phyloP scores from a whole-genome alignment of 2,797 vertebrate genomes.

The Epinephelus awoara region DNA sequence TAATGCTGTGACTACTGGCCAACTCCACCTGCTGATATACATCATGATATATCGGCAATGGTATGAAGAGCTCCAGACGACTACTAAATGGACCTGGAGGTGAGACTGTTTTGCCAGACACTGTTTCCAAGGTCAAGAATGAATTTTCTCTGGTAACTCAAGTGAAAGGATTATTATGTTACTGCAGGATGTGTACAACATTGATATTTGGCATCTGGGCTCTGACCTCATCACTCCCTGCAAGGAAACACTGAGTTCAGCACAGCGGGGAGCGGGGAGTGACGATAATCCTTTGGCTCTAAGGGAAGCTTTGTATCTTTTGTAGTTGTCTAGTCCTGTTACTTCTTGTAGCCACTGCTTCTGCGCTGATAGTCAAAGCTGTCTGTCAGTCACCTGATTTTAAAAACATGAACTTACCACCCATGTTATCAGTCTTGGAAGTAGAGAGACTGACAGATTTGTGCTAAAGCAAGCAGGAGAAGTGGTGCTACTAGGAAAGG shows the following conservation, averaged over 20 bases:
- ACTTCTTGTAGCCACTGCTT: conserved; percentile 10
- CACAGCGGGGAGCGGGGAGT: conserved; percentile 13
- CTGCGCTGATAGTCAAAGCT: conserved; percentile 6
- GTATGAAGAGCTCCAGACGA: background rate
- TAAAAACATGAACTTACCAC: conserved; percentile 27
- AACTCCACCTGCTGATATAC: background rate
- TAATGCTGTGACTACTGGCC: background rate
- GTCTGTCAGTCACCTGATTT: conserved; percentile 34
- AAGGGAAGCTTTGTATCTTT: conserved; percentile 5
- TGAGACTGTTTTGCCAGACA: no score
- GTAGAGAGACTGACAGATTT: conserved; percentile 48
- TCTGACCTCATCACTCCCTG: background rate
- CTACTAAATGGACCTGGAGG: background rate
- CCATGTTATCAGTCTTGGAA: background rate
- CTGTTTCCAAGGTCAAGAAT: background rate
- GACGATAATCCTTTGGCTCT: background rate
- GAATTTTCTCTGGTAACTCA: background rate
- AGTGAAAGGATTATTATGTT: background rate
- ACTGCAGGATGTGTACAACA: background rate
- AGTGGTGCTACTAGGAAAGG: conserved; percentile 18
- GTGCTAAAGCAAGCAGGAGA: conserved; percentile 34
- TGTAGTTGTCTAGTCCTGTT: conserved; percentile 16
- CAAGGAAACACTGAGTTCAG: background rate
- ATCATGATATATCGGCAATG: background rate
- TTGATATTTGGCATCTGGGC: background rate